phyloP scores from a whole-genome alignment of 2,797 vertebrate species.

The Falco concolor region DNA sequence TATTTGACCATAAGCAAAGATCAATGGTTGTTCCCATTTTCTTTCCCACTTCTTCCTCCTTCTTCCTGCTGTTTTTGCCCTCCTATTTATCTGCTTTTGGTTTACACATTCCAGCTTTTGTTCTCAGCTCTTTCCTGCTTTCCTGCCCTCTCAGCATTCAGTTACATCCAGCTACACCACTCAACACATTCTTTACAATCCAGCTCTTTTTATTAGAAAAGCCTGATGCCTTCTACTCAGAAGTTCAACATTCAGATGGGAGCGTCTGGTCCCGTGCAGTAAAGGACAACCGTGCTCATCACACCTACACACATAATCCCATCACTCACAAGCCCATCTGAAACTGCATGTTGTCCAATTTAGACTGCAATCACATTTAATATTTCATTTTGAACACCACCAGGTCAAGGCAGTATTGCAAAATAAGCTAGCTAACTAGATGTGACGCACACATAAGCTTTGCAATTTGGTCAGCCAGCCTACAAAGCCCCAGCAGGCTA shows the following conservation, averaged over 20 bases:
- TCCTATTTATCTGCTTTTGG: background rate
- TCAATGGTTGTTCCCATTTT: background rate
- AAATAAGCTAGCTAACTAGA: background rate
- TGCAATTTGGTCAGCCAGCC: background rate
- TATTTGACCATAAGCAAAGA: background rate
- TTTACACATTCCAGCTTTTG: background rate
- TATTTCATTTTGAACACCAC: background rate
- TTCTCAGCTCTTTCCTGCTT: background rate
- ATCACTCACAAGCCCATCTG: background rate
- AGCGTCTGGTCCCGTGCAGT: background rate
- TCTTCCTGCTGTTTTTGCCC: background rate
- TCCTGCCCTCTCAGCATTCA: background rate
- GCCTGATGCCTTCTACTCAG: background rate
- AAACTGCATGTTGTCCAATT: background rate
- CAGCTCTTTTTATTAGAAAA: background rate
- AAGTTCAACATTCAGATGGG: background rate
- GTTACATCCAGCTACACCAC: background rate
- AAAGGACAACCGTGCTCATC: background rate
- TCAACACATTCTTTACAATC: background rate
- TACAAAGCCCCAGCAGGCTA: background rate
- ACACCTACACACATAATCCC: background rate
- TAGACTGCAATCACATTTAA: background rate
- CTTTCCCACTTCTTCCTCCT: background rate
- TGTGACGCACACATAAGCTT: background rate
- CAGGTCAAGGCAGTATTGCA: background rate